Base-by-base conservation (phyloP, 2,888 invertebrate species). In the Geophilus truncorum region DNA sequence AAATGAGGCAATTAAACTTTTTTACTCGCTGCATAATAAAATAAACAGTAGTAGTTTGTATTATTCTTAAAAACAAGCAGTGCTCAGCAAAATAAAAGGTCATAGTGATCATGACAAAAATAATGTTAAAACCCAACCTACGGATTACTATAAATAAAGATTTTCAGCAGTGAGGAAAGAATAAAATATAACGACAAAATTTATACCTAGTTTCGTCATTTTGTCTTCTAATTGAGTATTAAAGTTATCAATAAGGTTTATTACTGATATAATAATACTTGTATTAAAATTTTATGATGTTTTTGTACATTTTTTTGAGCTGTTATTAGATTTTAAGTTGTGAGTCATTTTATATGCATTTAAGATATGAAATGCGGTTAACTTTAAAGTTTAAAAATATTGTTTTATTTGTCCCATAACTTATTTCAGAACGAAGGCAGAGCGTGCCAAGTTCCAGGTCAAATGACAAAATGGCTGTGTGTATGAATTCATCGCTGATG, bases 51-150 rank as follows among this genome's bases (percentile, higher is more conserved):
- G 21, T 62, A 62, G 21, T 21, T 62, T 62, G 57, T 62, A 62
- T 62, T 62, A 62, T 62, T 62, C 18, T 62, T 4, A 40, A 62
- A 62, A 62, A 62, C 57, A 21, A 62, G 57, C 57, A 10, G 7
- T 21, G 40, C 57, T 62, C 57, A 62, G 57, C 57, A 62, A 62
- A 62, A 62, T 62, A 62, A 62, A 62, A 62, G 57, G 57, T 62
- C 57, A 62, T 23, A 5, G 57, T 23, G 57, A 62, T 62, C 57
- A 23, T 62, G 57, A 62, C 57, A 62, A 62, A 62, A 62, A 62
- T 62, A 62, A 62, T 62, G 57, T 62, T 62, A 21, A 62, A 5
- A 3, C n/a, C 57, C 57, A 62, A 62, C 57, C 57, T 62, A 62
- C 57, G 18, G 57, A 62, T 62, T 62, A 62, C 57, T 62, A 62